Evolutionary conservation across 1,140 invertebrate species (phyloP).

Genomic region (Choristoneura fumiferana): DNA sequence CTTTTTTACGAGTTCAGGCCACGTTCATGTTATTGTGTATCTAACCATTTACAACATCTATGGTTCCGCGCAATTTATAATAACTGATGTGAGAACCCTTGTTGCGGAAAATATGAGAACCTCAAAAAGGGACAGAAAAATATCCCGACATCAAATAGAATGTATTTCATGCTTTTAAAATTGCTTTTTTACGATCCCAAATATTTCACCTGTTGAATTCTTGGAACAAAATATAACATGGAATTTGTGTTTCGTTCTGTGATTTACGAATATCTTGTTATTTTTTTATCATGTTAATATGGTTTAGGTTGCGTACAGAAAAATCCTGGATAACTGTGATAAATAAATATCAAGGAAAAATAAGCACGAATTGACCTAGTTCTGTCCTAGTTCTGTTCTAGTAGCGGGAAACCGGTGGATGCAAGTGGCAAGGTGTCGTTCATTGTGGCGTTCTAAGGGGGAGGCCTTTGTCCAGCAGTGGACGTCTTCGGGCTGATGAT

Average conservation of each 20-base stretch:
- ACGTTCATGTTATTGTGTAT: neutral
- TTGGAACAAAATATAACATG: neutral
- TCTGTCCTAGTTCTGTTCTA: too few relatives aligned
- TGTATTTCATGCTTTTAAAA: conserved; percentile 9
- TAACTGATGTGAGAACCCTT: conserved; percentile 10
- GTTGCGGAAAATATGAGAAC: conserved; percentile 6
- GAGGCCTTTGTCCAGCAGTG: too few relatives aligned
- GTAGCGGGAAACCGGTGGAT: too few relatives aligned
- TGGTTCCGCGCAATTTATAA: conserved; percentile 3
- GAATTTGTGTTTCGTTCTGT: neutral
- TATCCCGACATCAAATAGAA: conserved; percentile 4
- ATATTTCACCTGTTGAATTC: conserved; percentile 15
- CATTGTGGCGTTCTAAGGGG: too few relatives aligned
- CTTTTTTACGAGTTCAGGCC: too few relatives aligned
- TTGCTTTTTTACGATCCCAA: conserved; percentile 6
- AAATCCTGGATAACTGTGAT: too few relatives aligned
- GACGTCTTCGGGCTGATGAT: too few relatives aligned
- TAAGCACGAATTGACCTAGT: too few relatives aligned
- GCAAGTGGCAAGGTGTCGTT: too few relatives aligned
- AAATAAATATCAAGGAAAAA: too few relatives aligned
- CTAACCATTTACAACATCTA: conserved; percentile 4
- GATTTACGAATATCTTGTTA: neutral
- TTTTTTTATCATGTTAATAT: too few relatives aligned
- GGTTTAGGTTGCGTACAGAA: too few relatives aligned
- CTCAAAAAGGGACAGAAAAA: conserved; percentile 1